Conservation (phyloP, 2,888 invertebrate genomes). For the Eucera pruinosa region DNA sequence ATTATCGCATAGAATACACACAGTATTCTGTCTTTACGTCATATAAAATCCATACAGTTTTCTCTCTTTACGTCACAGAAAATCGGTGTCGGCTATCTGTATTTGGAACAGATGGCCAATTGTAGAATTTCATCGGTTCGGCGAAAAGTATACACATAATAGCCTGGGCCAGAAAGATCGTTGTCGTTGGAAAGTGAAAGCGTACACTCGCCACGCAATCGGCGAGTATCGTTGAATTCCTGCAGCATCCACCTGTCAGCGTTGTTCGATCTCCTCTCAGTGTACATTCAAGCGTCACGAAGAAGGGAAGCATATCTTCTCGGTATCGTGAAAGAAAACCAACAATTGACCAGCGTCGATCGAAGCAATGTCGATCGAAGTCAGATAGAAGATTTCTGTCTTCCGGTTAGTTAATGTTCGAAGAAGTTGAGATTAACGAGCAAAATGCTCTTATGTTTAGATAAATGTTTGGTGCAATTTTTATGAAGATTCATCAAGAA, state of each 20-base stretch:
- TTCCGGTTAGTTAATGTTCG: neutral
- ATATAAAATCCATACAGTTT: too few relatives aligned
- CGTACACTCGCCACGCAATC: slow-evolving; percentile 25
- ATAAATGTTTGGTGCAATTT: too few relatives aligned
- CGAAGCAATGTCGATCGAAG: neutral
- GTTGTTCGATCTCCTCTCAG: slow-evolving; percentile 19
- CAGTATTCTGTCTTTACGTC: too few relatives aligned
- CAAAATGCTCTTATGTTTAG: too few relatives aligned
- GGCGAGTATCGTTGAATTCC: slow-evolving; percentile 33
- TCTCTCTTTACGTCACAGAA: too few relatives aligned
- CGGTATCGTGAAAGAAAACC: neutral
- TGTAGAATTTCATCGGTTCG: neutral
- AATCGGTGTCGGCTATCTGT: too few relatives aligned
- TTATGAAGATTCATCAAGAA: too few relatives aligned
- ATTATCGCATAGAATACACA: too few relatives aligned
- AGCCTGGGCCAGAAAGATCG: neutral
- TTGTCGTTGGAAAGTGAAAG: slow-evolving; percentile 59
- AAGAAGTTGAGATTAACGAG: too few relatives aligned
- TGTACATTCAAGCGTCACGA: slow-evolving; percentile 3
- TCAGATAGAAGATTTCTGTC: neutral
- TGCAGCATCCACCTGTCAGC: slow-evolving; percentile 41
- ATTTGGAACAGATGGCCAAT: too few relatives aligned
- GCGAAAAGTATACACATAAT: neutral
- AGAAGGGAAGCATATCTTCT: neutral
- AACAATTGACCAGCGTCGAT: neutral